These are phyloP conservation scores for Leucozona laternaria DNA, from an alignment of 2,888 invertebrate genomes.

Conservation along the genomic window DNA sequence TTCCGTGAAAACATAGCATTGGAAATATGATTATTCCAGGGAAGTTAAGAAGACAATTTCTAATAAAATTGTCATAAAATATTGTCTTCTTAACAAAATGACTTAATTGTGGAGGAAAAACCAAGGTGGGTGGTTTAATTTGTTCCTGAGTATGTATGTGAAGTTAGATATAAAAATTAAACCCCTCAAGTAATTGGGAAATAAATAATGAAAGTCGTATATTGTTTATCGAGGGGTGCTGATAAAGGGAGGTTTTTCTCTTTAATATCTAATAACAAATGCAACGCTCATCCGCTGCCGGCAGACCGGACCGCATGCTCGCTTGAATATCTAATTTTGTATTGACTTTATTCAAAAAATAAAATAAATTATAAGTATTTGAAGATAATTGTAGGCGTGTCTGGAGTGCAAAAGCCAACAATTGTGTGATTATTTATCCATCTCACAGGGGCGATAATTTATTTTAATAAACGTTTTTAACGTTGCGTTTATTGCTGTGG, in stretches of 20 bases:
- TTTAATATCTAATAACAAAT: constrained; percentile 27
- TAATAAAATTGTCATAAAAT: too few relatives aligned
- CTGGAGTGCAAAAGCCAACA: constrained; percentile 34
- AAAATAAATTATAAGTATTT: constrained; percentile 7
- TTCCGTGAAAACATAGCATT: too few relatives aligned
- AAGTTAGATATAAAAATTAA: background rate
- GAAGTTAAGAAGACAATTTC: too few relatives aligned
- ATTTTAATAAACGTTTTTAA: constrained; percentile 52
- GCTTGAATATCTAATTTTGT: constrained; percentile 54
- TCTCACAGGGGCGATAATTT: constrained; percentile 46
- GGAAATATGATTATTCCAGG: too few relatives aligned
- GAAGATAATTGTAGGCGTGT: constrained; percentile 49
- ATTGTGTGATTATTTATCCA: constrained; percentile 51
- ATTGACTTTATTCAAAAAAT: constrained; percentile 33
- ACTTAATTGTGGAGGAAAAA: background rate
- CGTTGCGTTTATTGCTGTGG: constrained; percentile 37
- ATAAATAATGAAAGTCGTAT: constrained; percentile 36
- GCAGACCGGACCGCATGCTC: constrained; percentile 9
- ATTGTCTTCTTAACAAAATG: background rate
- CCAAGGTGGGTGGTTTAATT: background rate
- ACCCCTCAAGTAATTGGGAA: constrained; percentile 22
- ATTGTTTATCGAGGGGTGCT: background rate
- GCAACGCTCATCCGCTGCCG: constrained; percentile 28
- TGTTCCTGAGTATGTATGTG: background rate
- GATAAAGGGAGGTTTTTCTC: constrained; percentile 34